Evolutionary conservation across 2,797 vertebrate species (phyloP).

Genomic region (Rhadinocentrus ornatus): DNA sequence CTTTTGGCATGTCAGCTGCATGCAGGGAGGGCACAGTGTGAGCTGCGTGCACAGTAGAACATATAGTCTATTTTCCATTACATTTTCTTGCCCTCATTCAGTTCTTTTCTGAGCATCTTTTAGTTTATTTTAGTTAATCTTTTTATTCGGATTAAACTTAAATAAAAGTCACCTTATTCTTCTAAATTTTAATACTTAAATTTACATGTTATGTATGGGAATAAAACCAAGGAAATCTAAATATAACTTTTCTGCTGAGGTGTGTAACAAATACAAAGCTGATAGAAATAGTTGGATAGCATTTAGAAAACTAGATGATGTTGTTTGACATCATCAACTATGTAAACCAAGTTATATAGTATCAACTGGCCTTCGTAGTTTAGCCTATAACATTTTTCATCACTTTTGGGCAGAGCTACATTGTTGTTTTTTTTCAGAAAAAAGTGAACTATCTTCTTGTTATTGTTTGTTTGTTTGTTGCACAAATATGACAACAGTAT

Average conservation of each 20-base stretch:
- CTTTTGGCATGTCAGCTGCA: slow-evolving; percentile 29
- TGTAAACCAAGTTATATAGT: not conserved
- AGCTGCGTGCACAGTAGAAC: slow-evolving; percentile 6
- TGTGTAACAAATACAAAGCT: not conserved
- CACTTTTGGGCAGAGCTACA: no score
- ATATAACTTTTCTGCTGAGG: not conserved
- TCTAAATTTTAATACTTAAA: not conserved
- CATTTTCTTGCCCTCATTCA: not conserved
- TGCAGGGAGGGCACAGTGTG: not conserved
- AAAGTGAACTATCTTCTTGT: no score
- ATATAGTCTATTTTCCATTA: slow-evolving; percentile 17
- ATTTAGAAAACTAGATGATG: not conserved
- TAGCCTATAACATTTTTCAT: no score
- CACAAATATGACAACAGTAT: no score
- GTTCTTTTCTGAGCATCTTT: not conserved
- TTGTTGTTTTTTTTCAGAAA: no score
- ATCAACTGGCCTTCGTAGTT: not conserved
- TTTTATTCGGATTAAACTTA: not conserved
- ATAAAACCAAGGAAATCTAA: not conserved
- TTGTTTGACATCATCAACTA: not conserved
- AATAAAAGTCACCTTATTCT: not conserved
- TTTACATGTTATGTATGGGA: not conserved
- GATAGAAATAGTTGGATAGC: not conserved
- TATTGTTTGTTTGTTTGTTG: no score
- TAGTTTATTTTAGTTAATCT: not conserved